These are phyloP conservation scores for Tanypteryx hageni DNA, from an alignment of 2,888 invertebrate species.

Conservation along the genomic window DNA sequence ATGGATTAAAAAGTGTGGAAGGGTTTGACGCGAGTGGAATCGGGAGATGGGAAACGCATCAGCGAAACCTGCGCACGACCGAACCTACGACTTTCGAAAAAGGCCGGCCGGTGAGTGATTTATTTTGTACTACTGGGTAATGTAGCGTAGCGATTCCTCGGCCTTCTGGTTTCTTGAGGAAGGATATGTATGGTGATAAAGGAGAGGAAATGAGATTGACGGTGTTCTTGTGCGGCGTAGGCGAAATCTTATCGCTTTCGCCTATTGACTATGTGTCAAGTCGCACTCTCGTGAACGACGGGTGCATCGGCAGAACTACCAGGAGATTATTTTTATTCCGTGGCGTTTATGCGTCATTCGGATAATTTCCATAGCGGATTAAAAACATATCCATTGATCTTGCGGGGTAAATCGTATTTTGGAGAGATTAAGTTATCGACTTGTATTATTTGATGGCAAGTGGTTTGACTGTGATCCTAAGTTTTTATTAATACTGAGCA, in stretches of 20 bases:
- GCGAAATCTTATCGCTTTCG: not conserved
- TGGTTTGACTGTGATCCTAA: too few species aligned
- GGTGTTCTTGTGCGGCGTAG: not conserved
- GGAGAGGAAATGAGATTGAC: not conserved
- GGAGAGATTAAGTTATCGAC: too few species aligned
- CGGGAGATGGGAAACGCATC: slow-evolving; percentile 46
- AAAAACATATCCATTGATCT: too few species aligned
- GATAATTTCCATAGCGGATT: too few species aligned
- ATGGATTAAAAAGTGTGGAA: slow-evolving; percentile 33
- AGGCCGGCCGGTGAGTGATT: slow-evolving; percentile 45
- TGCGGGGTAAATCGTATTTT: too few species aligned
- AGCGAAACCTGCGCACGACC: slow-evolving; percentile 37
- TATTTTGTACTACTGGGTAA: not conserved
- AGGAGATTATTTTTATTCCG: too few species aligned
- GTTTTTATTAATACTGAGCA: too few species aligned
- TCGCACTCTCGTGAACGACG: too few species aligned
- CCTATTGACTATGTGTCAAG: not conserved
- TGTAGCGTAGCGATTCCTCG: not conserved
- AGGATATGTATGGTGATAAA: not conserved
- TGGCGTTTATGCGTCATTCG: too few species aligned
- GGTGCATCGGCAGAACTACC: too few species aligned
- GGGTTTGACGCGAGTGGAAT: slow-evolving; percentile 2
- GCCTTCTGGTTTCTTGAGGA: not conserved
- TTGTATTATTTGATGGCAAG: too few species aligned
- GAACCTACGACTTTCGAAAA: slow-evolving; percentile 53